Evolutionary conservation across 2,113 vertebrate genomes (phyloP).

Genomic region (Halcyon malimbica): DNA sequence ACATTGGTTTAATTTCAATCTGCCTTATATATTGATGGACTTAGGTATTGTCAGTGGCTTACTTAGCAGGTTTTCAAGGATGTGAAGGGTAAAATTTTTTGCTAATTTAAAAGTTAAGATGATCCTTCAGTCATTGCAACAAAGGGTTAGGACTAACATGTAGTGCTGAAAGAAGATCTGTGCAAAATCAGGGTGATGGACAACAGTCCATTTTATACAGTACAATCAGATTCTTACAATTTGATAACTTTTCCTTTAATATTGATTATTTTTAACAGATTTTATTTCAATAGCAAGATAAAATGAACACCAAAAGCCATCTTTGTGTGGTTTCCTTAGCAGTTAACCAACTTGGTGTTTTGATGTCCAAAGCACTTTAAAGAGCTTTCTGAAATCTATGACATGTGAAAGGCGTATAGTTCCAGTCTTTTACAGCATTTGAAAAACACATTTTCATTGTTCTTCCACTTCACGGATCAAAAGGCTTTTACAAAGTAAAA

Average conservation of each 20-base stretch:
- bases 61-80: not conserved
- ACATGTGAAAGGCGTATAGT: conserved; percentile 66
- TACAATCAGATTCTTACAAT: not conserved
- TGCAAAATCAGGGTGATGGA: not conserved
- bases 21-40: not conserved
- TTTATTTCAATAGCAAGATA: conserved; percentile 6
- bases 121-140: not conserved
- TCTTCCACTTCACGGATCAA: conserved; percentile 79
- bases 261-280: not conserved
- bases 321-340: conserved; percentile 6
- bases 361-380: conserved; percentile 16
- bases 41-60: not conserved
- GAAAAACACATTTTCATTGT: conserved; percentile 77
- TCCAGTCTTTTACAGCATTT: conserved; percentile 69
- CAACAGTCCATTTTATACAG: not conserved
- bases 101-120: not conserved
- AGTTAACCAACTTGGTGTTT: not conserved
- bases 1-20: not conserved
- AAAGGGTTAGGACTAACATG: not conserved
- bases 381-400: conserved; percentile 51
- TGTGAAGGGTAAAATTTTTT: not conserved
- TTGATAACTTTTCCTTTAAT: not conserved
- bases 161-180: not conserved
- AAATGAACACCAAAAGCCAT: not conserved
- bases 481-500: conserved; percentile 73